Conservation (phyloP, 2,113 vertebrate genomes). For the Bos javanicus region DNA sequence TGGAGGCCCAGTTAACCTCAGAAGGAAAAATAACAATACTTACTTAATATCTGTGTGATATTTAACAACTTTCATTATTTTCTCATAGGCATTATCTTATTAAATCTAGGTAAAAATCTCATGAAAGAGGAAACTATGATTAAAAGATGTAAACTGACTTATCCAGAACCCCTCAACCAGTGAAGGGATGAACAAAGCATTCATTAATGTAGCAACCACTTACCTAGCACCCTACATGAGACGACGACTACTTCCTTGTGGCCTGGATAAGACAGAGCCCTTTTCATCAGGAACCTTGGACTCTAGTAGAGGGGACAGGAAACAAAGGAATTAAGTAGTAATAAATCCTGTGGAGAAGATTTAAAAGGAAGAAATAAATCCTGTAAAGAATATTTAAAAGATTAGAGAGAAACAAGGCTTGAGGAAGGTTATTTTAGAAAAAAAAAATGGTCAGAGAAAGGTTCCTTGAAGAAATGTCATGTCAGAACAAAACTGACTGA, state of each 20-base stretch:
- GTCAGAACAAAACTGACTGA: neutral
- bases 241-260: neutral
- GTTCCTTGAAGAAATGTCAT: neutral
- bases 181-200: neutral
- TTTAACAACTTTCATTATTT: neutral
- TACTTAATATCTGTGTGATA: neutral
- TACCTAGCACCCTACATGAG: neutral
- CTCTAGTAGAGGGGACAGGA: neutral
- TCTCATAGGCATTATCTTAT: neutral
- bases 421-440: neutral
- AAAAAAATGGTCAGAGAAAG: neutral
- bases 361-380: neutral
- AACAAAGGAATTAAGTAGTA: neutral
- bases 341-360: neutral
- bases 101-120: neutral
- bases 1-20: neutral
- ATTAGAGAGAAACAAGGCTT: neutral
- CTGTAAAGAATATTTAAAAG: neutral
- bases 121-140: neutral
- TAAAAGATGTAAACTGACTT: neutral
- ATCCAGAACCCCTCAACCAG: neutral
- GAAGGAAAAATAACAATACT: neutral
- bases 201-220: neutral
- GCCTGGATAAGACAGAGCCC: neutral
- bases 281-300: neutral